phyloP scores from a whole-genome alignment of 2,888 invertebrate species.

The Folsomia candida region DNA sequence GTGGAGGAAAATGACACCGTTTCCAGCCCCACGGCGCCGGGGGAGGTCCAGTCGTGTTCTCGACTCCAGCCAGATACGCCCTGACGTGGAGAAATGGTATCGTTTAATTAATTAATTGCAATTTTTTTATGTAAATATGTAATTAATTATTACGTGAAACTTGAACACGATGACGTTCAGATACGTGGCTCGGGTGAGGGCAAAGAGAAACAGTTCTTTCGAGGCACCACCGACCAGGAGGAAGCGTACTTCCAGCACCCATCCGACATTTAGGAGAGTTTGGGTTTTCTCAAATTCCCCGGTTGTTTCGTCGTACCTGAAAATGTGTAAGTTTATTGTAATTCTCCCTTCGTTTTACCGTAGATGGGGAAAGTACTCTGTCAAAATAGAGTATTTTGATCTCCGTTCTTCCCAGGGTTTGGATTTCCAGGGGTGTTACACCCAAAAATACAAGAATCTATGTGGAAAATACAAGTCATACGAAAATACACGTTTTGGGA shows the following conservation, averaged over 20 bases:
- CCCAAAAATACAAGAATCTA: too few relatives aligned
- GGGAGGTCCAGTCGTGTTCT: slow-evolving; percentile 25
- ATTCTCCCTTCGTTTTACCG: too few relatives aligned
- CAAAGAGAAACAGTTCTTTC: slow-evolving; percentile 27
- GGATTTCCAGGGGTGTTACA: too few relatives aligned
- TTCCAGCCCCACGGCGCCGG: slow-evolving; percentile 13
- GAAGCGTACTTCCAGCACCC: slow-evolving; percentile 16
- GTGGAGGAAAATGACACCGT: slow-evolving; percentile 12
- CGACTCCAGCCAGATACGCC: slow-evolving; percentile 29
- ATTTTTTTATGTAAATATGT: not conserved
- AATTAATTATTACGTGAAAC: slow-evolving; percentile 24
- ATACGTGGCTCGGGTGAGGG: slow-evolving; percentile 11
- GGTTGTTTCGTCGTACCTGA: slow-evolving; percentile 23
- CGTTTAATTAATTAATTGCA: not conserved
- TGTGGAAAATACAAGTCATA: not conserved
- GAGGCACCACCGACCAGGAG: slow-evolving; percentile 24
- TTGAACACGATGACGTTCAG: slow-evolving; percentile 36
- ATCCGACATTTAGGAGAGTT: slow-evolving; percentile 4
- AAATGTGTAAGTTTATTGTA: too few relatives aligned
- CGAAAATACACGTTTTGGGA: too few relatives aligned
- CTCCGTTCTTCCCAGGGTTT: too few relatives aligned
- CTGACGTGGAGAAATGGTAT: slow-evolving; percentile 1
- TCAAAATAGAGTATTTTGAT: too few relatives aligned
- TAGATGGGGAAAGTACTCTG: too few relatives aligned
- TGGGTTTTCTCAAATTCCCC: slow-evolving; percentile 33